Evolutionary conservation across 2,888 invertebrate species (phyloP), one percentile per base, ranked within the genome.

Genomic region (Orthosia cruda): DNA sequence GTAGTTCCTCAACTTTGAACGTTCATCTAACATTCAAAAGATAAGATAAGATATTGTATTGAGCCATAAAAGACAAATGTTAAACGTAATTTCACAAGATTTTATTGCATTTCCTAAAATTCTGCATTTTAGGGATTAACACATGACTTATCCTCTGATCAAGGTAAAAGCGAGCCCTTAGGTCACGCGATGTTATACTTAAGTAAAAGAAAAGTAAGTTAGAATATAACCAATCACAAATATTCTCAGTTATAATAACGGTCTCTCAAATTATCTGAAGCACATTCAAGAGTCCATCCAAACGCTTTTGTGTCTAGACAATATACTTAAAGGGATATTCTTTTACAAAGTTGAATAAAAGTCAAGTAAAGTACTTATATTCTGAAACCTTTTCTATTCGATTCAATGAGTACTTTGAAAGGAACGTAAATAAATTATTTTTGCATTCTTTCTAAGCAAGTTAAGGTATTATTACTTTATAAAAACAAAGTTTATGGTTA

Each of bases 271-370:
- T 54, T 54, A 54, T 65, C 26, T 74, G 20, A n/a, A 77, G 50
- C 5, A 47, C 45, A 45, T 50, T 77, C 57, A 68, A 67, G 55
- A 32, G 45, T 50, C 68, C 3, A 77, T 77, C 16, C 4, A 52
- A 74, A 47, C 20, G 66, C 50, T 77, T 57, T 32, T 67, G n/a
- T 12, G 77, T 74, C 68, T 67, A 77, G 57, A 77, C 50, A 59
- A 47, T 61, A 16, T 32, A 74, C 18, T 49, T 57, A 45, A 57
- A 62, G 4, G 49, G 23, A 11, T 49, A 55, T 74, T 74, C 23
- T 57, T 57, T 40, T n/a, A 18, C 40, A 32, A 77, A 67, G 45
- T 67, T 65, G 20, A 58, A 74, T 52, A 52, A n/a, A 77, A 77
- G 18, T 74, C 50, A 20, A 58, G 77, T 26, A 26, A 40, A 50